Base-by-base conservation (phyloP, 2,888 invertebrate species). In the Caprella mutica region DNA sequence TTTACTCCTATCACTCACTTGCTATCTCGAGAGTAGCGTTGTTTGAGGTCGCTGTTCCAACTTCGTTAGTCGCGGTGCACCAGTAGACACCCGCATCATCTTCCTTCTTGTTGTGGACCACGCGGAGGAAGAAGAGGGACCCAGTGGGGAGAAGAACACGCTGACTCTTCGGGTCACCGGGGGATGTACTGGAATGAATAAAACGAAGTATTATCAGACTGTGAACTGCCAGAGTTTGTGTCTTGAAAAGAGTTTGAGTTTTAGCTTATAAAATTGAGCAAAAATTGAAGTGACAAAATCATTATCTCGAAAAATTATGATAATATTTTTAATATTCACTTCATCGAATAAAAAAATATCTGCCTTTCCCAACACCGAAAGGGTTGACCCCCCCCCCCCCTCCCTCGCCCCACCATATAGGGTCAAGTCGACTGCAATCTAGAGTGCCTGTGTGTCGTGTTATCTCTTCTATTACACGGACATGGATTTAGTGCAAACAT, bases 21-120 rank as follows among this genome's bases (percentile, higher is more conserved):
- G 93, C 92, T 70, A 93, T 90, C 74, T 90, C 88, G 67, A 97
- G 81, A 52, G 92, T 90, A 62, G 96, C 96, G 75, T 94, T 94
- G 70, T 87, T 82, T 74, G 92, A 92, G 70, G 83, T 81, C 62
- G 86, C 90, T 68, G 83, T 84, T 63, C 96, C 96, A 61, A 86
- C 87, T 66, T 83, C 80, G 76, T 96, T 97, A 70, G 83, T 84
- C 54, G 94, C 96, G 68, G 93, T 87, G 76, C 96, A 97, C 88
- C 93, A 93, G 74, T 96, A 97, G 59, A 90, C 85, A 52, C 97
- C 96, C 65, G 74, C 72, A 65, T 77, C 76, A 3, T 75, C 71
- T 43, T 70, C 69, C 53, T 72, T 73, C 67, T 74, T 75, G 61
- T 90, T 87, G 73, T 92, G 91, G 75, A 89, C 86, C 67, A 93